Percentiles rank a stretch among this genome's conserved stretches.
Conservation (phyloP, 2,888 invertebrate genomes). For the Cylindroiulus punctatus region DNA sequence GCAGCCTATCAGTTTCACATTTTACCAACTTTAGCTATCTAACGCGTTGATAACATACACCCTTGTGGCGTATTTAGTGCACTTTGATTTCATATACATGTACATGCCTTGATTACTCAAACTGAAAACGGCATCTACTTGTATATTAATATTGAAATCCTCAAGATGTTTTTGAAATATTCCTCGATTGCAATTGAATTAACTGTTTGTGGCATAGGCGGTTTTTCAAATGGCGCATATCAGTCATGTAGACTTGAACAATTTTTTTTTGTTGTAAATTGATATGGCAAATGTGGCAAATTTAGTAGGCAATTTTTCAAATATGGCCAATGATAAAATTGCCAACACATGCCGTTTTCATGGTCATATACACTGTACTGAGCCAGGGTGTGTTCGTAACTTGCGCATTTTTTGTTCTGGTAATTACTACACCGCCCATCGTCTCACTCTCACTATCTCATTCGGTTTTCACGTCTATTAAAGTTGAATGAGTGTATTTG, state of each 20-base stretch:
- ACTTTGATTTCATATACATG: background rate
- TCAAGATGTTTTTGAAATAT: too few species aligned
- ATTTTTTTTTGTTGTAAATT: too few species aligned
- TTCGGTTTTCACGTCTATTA: conserved; percentile 22
- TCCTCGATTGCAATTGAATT: too few species aligned
- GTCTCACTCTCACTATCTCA: background rate
- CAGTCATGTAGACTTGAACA: too few species aligned
- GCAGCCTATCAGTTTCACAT: background rate
- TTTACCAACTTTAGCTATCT: too few species aligned
- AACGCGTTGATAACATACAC: background rate
- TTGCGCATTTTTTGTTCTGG: background rate
- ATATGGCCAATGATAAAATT: background rate
- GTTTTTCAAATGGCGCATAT: too few species aligned
- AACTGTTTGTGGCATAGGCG: too few species aligned
- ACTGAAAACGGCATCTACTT: too few species aligned
- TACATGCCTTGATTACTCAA: too few species aligned
- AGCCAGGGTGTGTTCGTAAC: background rate
- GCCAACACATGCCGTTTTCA: background rate
- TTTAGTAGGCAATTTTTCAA: background rate
- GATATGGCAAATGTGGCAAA: background rate
- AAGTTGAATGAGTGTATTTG: conserved; percentile 25
- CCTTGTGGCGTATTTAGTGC: background rate
- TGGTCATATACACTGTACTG: background rate
- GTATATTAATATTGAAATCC: too few species aligned
- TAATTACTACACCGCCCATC: conserved; percentile 22